Percentiles rank a stretch among this genome's conserved stretches.
Evolutionary conservation across 2,888 invertebrate species (phyloP).

Genomic region (Dimorphilus gyrociliatus): DNA sequence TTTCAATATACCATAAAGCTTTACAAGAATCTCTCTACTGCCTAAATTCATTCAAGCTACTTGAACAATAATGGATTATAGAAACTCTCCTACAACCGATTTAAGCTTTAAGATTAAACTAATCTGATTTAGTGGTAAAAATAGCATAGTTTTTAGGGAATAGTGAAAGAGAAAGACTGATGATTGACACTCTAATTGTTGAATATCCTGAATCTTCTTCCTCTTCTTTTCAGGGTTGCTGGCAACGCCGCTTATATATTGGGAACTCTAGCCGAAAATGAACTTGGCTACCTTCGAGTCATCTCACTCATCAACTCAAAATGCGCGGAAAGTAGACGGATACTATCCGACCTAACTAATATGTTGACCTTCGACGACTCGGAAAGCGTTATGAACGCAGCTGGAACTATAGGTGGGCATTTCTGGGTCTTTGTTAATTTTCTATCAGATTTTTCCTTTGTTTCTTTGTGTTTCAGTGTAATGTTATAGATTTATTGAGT

Average conservation of each 20-base stretch:
- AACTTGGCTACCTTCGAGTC: constrained; percentile 28
- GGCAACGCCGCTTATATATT: constrained; percentile 36
- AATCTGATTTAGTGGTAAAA: too few relatives aligned
- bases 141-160: too few relatives aligned
- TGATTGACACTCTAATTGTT: too few relatives aligned
- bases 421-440: not conserved
- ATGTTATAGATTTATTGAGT: not conserved
- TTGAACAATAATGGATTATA: too few relatives aligned
- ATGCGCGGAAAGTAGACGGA: constrained; percentile 14
- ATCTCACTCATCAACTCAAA: constrained; percentile 19
- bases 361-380: constrained; percentile 33
- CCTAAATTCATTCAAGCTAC: too few relatives aligned
- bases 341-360: constrained; percentile 25
- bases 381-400: constrained; percentile 38
- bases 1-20: too few relatives aligned
- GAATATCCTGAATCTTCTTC: too few relatives aligned
- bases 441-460: not conserved
- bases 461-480: constrained; percentile 1
- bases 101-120: too few relatives aligned
- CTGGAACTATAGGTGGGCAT: constrained; percentile 29
- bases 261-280: constrained; percentile 35
- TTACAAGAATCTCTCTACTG: too few relatives aligned
- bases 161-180: too few relatives aligned
- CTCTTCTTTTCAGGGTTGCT: constrained; percentile 21
- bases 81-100: too few relatives aligned